Base-by-base conservation (phyloP, 2,113 vertebrate genomes). In the Chelonoidis abingdonii region DNA sequence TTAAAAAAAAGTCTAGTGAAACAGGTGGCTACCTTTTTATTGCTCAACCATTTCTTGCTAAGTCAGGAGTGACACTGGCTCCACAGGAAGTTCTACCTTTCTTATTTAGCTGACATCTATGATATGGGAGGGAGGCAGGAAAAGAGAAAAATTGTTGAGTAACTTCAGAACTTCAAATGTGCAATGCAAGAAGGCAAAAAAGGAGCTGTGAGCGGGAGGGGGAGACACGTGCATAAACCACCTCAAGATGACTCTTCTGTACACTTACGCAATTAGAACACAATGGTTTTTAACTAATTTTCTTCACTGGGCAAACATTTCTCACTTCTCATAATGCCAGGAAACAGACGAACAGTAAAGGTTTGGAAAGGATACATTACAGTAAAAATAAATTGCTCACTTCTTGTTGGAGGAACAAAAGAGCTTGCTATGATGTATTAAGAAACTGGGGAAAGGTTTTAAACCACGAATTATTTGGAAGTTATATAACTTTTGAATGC, bases 311-410 rank as follows among this genome's bases (percentile, higher is more conserved):
- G 54, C 93, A 94, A 89, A 97, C 89, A 86, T 96, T 97, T 97
- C 95, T 95, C 80, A 94, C 94, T 97, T 98, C 96, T 95, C 94
- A n/a, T 94, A 97, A 95, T 95, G 91, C 88, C 97, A 97, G 97
- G 97, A 97, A 98, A 96, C 96, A 98, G 96, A 86, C 84, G 88
- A 52, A 52, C 75, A 59, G 54, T 53, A 65, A 80, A 85, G 65
- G 76, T 24, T 79, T 85, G 89, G 90, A 95, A 87, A 79, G 47
- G 41, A 49, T 95, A n/a, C 86, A 86, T 19, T 17, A 54, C 65
- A 87, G 24, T 94, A 86, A 97, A 98, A 96, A 94, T 91, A 96
- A 57, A 31, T 65, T 80, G 50, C 44, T 86, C 25, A 0, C 1
- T 89, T 38, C 57, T 86, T 76, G 3, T 38, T 62, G 2, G 10